Percentiles rank a stretch among this genome's conserved stretches.
phyloP scores from a whole-genome alignment of 2,888 invertebrate species.

The Aphidoletes aphidimyza region DNA sequence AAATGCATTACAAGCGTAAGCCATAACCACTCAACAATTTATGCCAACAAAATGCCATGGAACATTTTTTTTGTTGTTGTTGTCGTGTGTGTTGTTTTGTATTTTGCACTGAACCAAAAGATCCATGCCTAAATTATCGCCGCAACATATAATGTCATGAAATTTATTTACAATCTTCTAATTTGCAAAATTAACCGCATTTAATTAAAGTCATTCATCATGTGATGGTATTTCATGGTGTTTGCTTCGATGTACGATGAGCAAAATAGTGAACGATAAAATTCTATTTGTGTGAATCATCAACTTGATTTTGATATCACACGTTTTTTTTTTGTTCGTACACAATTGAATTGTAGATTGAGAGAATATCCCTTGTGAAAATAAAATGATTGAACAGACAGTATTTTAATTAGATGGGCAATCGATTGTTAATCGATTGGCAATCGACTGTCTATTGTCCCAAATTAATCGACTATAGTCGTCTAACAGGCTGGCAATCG shows the following conservation, averaged over 20 bases:
- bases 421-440: too few species aligned
- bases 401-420: too few species aligned
- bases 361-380: too few species aligned
- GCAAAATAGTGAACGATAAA: background rate
- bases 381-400: too few species aligned
- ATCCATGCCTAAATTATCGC: background rate
- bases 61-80: too few species aligned
- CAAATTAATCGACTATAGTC: too few species aligned
- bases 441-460: too few species aligned
- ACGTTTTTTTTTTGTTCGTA: background rate
- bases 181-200: conserved; percentile 55
- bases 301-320: conserved; percentile 22
- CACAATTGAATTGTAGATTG: background rate
- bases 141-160: conserved; percentile 41
- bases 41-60: too few species aligned
- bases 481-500: too few species aligned
- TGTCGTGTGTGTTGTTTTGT: too few species aligned
- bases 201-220: conserved; percentile 54
- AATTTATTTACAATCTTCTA: conserved; percentile 54
- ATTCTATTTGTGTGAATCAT: conserved; percentile 46
- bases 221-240: conserved; percentile 28
- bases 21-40: background rate
- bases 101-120: too few species aligned
- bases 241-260: background rate
- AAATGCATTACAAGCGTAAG: background rate